These are phyloP conservation scores for Cyclophora albipunctata DNA, from an alignment of 2,888 invertebrate genomes.

Conservation along the genomic window DNA sequence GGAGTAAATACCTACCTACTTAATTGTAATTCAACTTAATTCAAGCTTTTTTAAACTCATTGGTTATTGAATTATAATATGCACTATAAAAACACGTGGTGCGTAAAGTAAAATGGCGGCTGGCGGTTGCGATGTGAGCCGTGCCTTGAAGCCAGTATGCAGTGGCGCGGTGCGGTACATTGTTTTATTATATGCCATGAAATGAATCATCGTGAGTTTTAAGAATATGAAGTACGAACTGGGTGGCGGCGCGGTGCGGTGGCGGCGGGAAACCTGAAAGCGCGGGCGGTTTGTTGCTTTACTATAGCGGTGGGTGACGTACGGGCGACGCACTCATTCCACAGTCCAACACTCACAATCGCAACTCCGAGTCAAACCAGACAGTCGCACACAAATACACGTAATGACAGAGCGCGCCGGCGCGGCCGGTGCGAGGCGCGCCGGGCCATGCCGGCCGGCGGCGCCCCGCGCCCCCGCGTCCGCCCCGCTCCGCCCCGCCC, in stretches of 20 bases:
- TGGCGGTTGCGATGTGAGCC: constrained; percentile 7
- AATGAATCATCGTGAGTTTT: constrained; percentile 28
- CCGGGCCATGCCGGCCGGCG: not conserved
- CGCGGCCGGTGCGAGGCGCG: not conserved
- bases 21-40: too few relatives aligned
- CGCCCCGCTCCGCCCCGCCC: not conserved
- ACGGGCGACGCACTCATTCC: too few relatives aligned
- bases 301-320: too few relatives aligned
- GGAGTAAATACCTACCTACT: too few relatives aligned
- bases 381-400: too few relatives aligned
- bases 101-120: constrained; percentile 67
- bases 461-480: not conserved
- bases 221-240: not conserved
- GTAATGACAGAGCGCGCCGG: not conserved
- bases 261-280: too few relatives aligned
- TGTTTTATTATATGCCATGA: constrained; percentile 11
- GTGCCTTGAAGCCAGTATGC: not conserved
- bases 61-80: too few relatives aligned
- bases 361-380: too few relatives aligned
- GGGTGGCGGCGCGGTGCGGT: constrained; percentile 3
- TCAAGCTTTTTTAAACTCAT: too few relatives aligned
- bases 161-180: constrained; percentile 3
- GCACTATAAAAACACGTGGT: constrained; percentile 48
- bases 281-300: too few relatives aligned
- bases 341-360: too few relatives aligned